Evolutionary conservation across 2,888 invertebrate genomes (phyloP).

Genomic region (Erebia ligea): DNA sequence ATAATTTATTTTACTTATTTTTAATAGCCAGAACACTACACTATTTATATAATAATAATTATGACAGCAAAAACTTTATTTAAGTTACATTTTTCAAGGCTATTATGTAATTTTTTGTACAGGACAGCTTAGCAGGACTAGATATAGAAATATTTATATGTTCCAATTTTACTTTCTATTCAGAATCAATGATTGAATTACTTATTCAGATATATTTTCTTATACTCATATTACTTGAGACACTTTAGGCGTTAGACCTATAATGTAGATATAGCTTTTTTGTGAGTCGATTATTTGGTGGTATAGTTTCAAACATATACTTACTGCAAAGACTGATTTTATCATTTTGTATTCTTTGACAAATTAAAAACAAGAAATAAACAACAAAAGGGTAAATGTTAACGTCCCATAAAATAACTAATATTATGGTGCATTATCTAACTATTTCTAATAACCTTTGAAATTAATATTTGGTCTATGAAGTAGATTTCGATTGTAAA

Average conservation of each 20-base stretch:
- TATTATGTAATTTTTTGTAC: not conserved
- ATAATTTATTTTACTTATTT: slow-evolving; percentile 4
- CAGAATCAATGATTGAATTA: no score
- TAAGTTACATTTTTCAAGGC: not conserved
- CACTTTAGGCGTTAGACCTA: not conserved
- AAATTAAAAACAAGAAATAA: slow-evolving; percentile 23
- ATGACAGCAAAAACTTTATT: not conserved
- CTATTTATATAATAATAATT: not conserved
- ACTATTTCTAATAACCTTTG: slow-evolving; percentile 16
- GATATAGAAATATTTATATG: not conserved
- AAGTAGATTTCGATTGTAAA: slow-evolving; percentile 13
- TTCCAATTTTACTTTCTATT: no score
- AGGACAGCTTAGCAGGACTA: not conserved
- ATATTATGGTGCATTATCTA: not conserved
- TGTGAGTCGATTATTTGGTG: not conserved
- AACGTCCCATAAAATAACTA: slow-evolving; percentile 25
- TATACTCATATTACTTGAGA: not conserved
- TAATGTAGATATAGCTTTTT: not conserved
- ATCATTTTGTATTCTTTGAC: slow-evolving; percentile 29
- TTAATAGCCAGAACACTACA: not conserved
- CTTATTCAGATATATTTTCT: not conserved
- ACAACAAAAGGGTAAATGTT: slow-evolving; percentile 31
- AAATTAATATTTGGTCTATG: slow-evolving; percentile 6
- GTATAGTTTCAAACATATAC: slow-evolving; percentile 6
- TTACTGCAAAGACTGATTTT: slow-evolving; percentile 41